Percentiles rank a stretch among this genome's conserved stretches.
Conservation (phyloP, 2,113 vertebrate species). For the Hemiprocne comata region DNA sequence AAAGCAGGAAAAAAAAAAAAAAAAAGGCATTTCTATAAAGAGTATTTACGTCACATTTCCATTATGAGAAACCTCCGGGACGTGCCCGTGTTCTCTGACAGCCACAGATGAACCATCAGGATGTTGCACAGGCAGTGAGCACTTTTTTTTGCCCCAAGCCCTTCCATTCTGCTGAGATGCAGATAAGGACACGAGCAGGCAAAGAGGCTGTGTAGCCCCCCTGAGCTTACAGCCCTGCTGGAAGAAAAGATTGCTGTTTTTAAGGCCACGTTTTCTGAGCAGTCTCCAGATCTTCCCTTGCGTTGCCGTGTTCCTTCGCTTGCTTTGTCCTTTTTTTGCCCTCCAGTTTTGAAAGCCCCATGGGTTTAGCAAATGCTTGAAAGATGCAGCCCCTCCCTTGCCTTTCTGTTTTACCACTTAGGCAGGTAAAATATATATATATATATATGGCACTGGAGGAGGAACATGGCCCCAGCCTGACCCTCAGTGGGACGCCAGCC, state of each 20-base stretch:
- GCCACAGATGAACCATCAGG: constrained; percentile 31
- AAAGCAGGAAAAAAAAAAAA: neutral
- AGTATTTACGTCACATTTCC: constrained; percentile 29
- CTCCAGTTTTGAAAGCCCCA: neutral
- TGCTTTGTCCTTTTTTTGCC: neutral
- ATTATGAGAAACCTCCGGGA: constrained; percentile 27
- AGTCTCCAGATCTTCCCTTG: accelerated
- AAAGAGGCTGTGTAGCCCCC: neutral
- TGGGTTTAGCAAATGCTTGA: neutral
- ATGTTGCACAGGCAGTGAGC: neutral
- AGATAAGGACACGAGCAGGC: neutral
- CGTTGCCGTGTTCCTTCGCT: accelerated
- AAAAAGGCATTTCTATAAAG: constrained; percentile 39
- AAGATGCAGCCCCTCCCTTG: accelerated
- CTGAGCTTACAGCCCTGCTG: neutral
- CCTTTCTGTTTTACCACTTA: neutral
- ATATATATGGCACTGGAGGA: neutral
- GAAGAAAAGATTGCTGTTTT: neutral
- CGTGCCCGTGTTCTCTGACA: constrained; percentile 20
- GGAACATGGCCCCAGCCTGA: neutral
- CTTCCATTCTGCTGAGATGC: neutral
- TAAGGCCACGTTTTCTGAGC: accelerated
- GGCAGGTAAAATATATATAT: accelerated
- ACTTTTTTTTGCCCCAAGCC: neutral
- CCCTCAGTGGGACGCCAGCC: neutral